Evolutionary conservation across 2,113 vertebrate genomes (phyloP), one percentile per base, ranked within the genome.

Genomic region (Chunga burmeisteri): DNA sequence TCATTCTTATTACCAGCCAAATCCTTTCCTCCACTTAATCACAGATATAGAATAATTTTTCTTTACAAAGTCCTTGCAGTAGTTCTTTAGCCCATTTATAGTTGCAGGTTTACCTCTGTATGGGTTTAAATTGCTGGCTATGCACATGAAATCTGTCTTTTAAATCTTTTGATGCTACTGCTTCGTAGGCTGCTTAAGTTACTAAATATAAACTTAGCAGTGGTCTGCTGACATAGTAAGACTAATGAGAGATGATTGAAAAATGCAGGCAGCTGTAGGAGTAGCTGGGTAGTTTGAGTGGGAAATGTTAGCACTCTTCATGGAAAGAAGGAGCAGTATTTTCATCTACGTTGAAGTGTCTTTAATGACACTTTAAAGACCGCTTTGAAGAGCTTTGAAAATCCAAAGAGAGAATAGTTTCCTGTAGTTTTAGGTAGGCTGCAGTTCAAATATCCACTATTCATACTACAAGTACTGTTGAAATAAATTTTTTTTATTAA

Each of bases 381-480:
- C 1, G 2, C 90, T 96, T 44, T 55, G 89, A 84, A 82, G 65
- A 62, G 88, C 50, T 95, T 86, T 94, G 93, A 12, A 84, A 86
- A 80, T 7, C 53, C 81, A 38, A 30, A 75, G 53, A 38, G 73
- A 47, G 81, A 85, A 65, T 6, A 52, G 86, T 84, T 93, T 61
- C 81, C 93, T 94, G 89, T 70, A 59, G 81, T 13, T 91, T 42
- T 44, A 87, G 91, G 91, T 56, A 67, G 83, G 77, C 94, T 81
- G 77, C 65, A 30, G 84, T 77, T 94, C 84, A 61, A 56, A 56
- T 72, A 90, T 26, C 73, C 56, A 32, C 88, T 65, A 22, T 89
- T 91, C 83, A 61, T 47, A 5, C 93, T 17, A 6, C 40, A 58
- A 90, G 90, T 72, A 50, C 87, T 56, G 78, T 30, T 90, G 94